Percentiles rank a stretch among this genome's conserved stretches.
Conservation (phyloP, 2,113 vertebrate species). For the Gobius niger region DNA sequence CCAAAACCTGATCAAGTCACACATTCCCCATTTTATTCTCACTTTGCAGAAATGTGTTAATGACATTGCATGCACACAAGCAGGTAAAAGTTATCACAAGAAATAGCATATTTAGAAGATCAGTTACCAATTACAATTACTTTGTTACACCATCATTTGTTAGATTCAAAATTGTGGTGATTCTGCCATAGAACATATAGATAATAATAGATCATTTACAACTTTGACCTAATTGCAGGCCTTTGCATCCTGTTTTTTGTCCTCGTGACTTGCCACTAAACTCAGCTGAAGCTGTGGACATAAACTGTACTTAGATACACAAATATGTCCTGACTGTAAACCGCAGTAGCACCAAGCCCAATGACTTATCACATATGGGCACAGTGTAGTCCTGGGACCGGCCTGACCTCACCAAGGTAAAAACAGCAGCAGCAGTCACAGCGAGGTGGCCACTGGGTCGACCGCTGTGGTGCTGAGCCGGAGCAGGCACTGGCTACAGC, state of each 20-base stretch:
- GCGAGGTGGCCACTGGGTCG: background rate
- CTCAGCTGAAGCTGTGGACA: constrained; percentile 52
- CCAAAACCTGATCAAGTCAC: too few relatives aligned
- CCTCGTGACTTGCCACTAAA: constrained; percentile 43
- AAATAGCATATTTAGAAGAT: too few relatives aligned
- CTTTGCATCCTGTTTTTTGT: constrained; percentile 32
- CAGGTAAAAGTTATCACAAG: too few relatives aligned
- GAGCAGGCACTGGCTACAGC: background rate
- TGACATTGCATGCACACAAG: too few relatives aligned
- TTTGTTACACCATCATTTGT: too few relatives aligned
- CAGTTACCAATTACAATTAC: too few relatives aligned
- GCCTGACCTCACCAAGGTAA: constrained; percentile 70
- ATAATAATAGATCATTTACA: too few relatives aligned
- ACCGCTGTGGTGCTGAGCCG: background rate
- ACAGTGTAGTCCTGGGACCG: constrained; percentile 57
- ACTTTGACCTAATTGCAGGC: constrained; percentile 3
- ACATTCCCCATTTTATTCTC: too few relatives aligned
- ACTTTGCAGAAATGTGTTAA: too few relatives aligned
- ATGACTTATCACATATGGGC: constrained; percentile 66
- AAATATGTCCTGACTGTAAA: constrained; percentile 44
- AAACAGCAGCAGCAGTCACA: constrained; percentile 65
- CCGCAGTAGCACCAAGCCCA: constrained; percentile 60
- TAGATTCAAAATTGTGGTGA: too few relatives aligned
- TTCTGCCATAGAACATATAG: too few relatives aligned
- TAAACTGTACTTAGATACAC: constrained; percentile 49